phyloP scores from a whole-genome alignment of 2,888 invertebrate species.

The Cepaea hortensis region DNA sequence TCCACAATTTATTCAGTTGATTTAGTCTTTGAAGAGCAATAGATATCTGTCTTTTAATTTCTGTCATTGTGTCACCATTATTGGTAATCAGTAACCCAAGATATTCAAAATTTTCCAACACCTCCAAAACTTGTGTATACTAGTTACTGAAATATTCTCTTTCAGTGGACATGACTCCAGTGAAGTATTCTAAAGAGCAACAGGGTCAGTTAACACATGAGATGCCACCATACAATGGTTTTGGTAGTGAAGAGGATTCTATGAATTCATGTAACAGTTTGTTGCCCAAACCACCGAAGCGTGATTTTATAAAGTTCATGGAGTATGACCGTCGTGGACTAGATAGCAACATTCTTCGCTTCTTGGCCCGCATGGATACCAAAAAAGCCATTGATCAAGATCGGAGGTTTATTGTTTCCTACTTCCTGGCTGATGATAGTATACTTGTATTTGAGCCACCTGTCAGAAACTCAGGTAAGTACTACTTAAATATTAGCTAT shows the following conservation, averaged over 20 bases:
- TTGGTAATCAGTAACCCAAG: no score
- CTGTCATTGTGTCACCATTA: no score
- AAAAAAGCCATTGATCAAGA: constrained; percentile 79
- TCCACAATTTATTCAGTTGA: no score
- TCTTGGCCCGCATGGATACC: constrained; percentile 86
- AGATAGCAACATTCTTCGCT: constrained; percentile 87
- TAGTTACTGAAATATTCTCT: neutral
- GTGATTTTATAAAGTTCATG: constrained; percentile 88
- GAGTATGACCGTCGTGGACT: constrained; percentile 85
- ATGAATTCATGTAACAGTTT: constrained; percentile 90
- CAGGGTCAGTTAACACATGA: constrained; percentile 48
- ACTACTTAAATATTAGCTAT: no score
- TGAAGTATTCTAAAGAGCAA: constrained; percentile 73
- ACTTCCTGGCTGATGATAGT: constrained; percentile 76
- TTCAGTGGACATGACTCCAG: constrained; percentile 81
- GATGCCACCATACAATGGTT: constrained; percentile 93
- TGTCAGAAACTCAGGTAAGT: constrained; percentile 75
- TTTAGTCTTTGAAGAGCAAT: no score
- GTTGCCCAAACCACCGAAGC: constrained; percentile 85
- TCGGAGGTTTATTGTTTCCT: constrained; percentile 75
- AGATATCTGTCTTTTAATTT: no score
- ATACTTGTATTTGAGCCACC: constrained; percentile 75
- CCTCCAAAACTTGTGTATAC: no score
- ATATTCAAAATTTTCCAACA: no score
- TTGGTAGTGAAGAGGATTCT: constrained; percentile 91